Base-by-base conservation (phyloP, 35 echinoderm and acorn worm genomes). In the Nesometra sesokonis region DNA sequence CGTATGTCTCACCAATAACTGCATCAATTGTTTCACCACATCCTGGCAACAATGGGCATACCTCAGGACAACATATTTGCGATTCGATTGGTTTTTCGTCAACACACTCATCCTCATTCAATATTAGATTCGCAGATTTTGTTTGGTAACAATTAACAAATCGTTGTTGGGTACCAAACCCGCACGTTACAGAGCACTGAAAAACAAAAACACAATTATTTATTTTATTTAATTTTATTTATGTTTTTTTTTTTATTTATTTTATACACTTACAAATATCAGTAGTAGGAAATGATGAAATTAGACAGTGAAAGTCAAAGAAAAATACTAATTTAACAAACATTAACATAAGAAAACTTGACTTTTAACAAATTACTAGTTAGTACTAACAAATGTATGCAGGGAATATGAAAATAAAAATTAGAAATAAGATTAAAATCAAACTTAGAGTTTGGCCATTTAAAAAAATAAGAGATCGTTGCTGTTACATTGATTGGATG, bases 171-270 rank as follows among this genome's bases (percentile, higher is more conserved):
- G 1, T 17, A 13, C 52, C 52, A 67, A 67, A 5, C 0, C 21
- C 52, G 23, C 37, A 35, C 11, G 88, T 93, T 0, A 88, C 90
- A 0, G 94, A 97, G 57, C 94, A 97, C 90, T 94, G 77, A 29
- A 83, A 78, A 52, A 17, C 2, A 84, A 84, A 33, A 32, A 32
- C 19, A 5, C 35, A 5, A 7, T 13, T n/a, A n/a, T n/a, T n/a
- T n/a, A n/a, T n/a, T n/a, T n/a, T n/a, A n/a, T n/a, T n/a, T n/a
- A n/a, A n/a, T n/a, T n/a, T n/a, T n/a, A n/a, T n/a, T n/a, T n/a
- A n/a, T n/a, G n/a, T n/a, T n/a, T n/a, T n/a, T n/a, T n/a, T n/a
- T n/a, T n/a, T n/a, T n/a, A n/a, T n/a, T n/a, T n/a, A n/a, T n/a
- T n/a, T n/a, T n/a, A n/a, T n/a, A n/a, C n/a, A n/a, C n/a, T n/a